A percentile compares a stretch with the other conserved stretches of the same genome.
phyloP scores from a whole-genome alignment of 1,140 invertebrate species.

The Rhyacophila brunnea region DNA sequence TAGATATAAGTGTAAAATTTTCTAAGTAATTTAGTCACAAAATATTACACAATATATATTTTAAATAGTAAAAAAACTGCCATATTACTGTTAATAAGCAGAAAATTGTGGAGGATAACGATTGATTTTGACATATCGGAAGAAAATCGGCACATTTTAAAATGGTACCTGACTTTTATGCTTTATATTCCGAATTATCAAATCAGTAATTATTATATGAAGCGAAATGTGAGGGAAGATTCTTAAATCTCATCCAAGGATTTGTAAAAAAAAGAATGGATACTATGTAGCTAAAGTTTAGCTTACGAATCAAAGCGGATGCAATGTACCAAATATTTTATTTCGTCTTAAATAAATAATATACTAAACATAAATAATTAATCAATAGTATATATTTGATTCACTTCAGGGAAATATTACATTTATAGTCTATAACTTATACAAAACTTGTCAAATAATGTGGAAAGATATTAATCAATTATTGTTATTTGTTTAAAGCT shows the following conservation, averaged over 20 bases:
- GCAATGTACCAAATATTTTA: neutral
- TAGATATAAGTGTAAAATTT: conserved; percentile 16
- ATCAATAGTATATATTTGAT: too few relatives aligned
- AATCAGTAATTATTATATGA: conserved; percentile 8
- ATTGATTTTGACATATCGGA: conserved; percentile 27
- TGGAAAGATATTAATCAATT: too few relatives aligned
- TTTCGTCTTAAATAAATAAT: too few relatives aligned
- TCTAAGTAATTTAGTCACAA: conserved; percentile 7
- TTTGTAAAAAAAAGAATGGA: too few relatives aligned
- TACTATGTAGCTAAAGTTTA: too few relatives aligned
- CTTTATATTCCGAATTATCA: conserved; percentile 28
- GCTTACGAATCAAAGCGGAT: too few relatives aligned
- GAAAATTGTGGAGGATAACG: conserved; percentile 26
- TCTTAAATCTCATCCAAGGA: too few relatives aligned
- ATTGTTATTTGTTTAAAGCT: too few relatives aligned
- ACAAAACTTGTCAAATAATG: too few relatives aligned
- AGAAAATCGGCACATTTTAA: conserved; percentile 32
- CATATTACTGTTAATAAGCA: conserved; percentile 36
- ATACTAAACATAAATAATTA: too few relatives aligned
- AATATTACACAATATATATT: conserved; percentile 26
- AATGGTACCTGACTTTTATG: conserved; percentile 34
- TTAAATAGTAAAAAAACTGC: conserved; percentile 35
- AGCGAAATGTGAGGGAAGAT: conserved; percentile 6
- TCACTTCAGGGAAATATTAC: too few relatives aligned
- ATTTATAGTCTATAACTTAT: too few relatives aligned